A percentile compares a stretch with the other conserved stretches of the same genome.
phyloP scores from a whole-genome alignment of 2,113 vertebrate genomes.

The Pachypanchax playfairii region DNA sequence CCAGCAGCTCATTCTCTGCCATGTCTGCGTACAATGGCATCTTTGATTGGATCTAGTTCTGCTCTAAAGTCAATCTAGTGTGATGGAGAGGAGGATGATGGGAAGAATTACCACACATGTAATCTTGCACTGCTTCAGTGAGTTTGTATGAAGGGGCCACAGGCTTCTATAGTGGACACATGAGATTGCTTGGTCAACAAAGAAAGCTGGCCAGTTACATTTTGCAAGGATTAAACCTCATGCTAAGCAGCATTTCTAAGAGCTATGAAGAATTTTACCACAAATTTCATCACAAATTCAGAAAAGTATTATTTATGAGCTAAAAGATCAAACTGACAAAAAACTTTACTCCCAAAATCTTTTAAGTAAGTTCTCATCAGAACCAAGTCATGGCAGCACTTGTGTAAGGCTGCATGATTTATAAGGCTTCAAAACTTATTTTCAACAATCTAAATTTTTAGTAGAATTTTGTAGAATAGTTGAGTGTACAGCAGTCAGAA shows the following conservation, averaged over 20 bases:
- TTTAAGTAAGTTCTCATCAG: no score
- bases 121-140: constrained; percentile 60
- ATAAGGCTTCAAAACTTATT: no score
- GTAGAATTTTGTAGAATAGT: no score
- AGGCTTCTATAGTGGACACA: constrained; percentile 53
- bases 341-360: not conserved
- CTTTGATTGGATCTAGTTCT: constrained; percentile 37
- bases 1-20: constrained; percentile 58
- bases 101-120: constrained; percentile 51
- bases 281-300: no score
- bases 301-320: no score
- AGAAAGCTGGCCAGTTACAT: constrained; percentile 56
- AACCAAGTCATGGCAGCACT: no score
- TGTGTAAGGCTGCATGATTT: no score
- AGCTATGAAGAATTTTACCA: constrained; percentile 20
- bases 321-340: not conserved
- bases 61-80: constrained; percentile 23
- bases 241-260: constrained; percentile 27
- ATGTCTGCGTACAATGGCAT: constrained; percentile 37
- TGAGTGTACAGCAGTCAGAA: no score
- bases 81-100: constrained; percentile 38
- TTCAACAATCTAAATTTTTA: no score
- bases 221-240: constrained; percentile 44
- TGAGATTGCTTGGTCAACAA: constrained; percentile 46
- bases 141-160: constrained; percentile 45